Evolutionary conservation across 2,113 vertebrate species (phyloP), one percentile per base, ranked within the genome.

Genomic region (Elaphurus davidianus): DNA sequence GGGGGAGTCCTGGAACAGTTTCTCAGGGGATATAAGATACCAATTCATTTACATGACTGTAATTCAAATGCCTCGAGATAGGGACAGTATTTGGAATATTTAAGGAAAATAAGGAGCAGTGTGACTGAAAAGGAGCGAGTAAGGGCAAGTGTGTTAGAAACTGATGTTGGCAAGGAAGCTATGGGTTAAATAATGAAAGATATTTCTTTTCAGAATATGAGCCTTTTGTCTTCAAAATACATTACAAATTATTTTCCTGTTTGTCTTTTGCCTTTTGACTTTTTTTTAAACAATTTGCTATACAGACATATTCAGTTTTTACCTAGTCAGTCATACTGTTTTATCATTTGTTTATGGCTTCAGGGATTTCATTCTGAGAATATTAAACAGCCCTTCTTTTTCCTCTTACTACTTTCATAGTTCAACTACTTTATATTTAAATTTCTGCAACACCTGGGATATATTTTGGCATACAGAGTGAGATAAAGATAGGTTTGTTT

Each of bases 361-460:
- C 11, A 45, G 27, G 36, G 30, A 90, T 67, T 94, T 87, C 40
- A 90, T 83, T 93, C 60, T n/a, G 90, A 92, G 79, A 78, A 87
- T 83, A 94, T 59, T 83, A 94, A 94, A 67, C 27, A 89, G 74
- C n/a, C 23, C 6, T 52, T 93, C n/a, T 27, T 87, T 91, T 91
- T 84, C 5, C 43, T 67, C 33, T 90, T 93, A 60, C 19, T 71
- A 40, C 3, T 57, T 97, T 88, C 87, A 88, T 74, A n/a, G n/a
- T 54, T 90, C 25, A 33, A 71, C 33, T 84, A 59, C 83, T 87
- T 96, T 78, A 92, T 55, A 64, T 94, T 96, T 89, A 90, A 90
- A 84, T 82, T 87, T 90, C 28, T 62, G 1, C 14, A n/a, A 78
- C 43, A 87, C 52, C 71, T 96, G 74, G 21, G 8, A 30, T 85